Base-by-base conservation (phyloP, 2,888 invertebrate genomes). In the Chelonus formosanus region DNA sequence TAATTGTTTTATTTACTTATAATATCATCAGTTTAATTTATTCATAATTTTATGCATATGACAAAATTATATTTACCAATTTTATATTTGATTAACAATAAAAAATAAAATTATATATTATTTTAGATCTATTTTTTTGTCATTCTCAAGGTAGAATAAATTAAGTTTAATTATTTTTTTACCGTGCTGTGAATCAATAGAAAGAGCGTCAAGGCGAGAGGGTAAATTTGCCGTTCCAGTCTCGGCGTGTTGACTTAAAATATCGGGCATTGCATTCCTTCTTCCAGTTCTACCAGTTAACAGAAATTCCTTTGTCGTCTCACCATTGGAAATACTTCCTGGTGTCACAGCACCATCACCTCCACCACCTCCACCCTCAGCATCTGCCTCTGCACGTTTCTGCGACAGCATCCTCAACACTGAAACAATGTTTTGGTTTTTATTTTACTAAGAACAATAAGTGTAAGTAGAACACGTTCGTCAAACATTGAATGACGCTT, bases 181-280 rank as follows among this genome's bases (percentile, higher is more conserved):
- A 32, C 40, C 20, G 6, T 8, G 35, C 3, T 2, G 4, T 85
- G 91, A 90, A 63, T 87, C 86, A 52, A 91, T 91, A 68, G 87
- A 88, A 62, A 94, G 88, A 69, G 90, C 89, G 82, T 92, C 90
- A 77, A 95, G 86, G 76, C 90, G 88, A 65, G 90, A 88, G 3
- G 95, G 92, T 75, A 96, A 87, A 81, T 93, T 93, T 5, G 92
- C 91, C 3, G 92, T 92, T 66, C 90, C 89, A 70, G 91, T 88
- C 73, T 89, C 87, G 43, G 91, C 90, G 76, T 91, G 90, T 77
- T 90, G 90, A 60, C 92, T 90, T 75, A 91, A 85, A 74, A 95
- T 94, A 82, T 95, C 93, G 1, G 94, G 92, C 86, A 96, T 86
- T 56, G 96, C 96, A 85, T 96, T 96, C 73, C 96, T 86, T 63